Conservation (phyloP, 2,113 vertebrate species). For the Nothocercus julius region DNA sequence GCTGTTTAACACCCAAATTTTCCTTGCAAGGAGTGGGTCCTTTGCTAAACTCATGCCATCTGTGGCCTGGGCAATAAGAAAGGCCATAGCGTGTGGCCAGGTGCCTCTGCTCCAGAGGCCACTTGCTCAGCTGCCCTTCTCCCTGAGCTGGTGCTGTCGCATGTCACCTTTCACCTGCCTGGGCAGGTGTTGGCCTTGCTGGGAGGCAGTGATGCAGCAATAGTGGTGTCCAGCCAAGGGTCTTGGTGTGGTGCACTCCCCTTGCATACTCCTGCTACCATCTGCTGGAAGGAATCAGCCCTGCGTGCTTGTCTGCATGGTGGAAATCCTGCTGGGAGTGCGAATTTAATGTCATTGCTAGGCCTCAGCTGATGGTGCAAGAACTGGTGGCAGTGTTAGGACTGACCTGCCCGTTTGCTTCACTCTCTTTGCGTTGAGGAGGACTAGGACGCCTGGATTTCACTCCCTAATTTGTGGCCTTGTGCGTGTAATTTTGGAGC, state of each 20-base stretch:
- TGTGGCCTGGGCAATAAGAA: background rate
- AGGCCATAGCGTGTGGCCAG: background rate
- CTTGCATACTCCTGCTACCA: conserved; percentile 60
- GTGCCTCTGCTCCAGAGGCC: background rate
- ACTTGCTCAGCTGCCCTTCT: background rate
- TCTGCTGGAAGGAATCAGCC: conserved; percentile 64
- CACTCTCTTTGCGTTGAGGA: background rate
- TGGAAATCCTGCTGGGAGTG: background rate
- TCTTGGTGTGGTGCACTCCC: background rate
- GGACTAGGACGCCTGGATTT: rapidly evolving
- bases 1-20: background rate
- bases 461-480: background rate
- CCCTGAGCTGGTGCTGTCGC: background rate
- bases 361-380: background rate
- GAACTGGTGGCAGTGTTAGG: rapidly evolving
- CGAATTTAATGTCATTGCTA: rapidly evolving
- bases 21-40: rapidly evolving
- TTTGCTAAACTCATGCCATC: background rate
- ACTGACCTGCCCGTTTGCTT: rapidly evolving
- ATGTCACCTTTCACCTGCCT: background rate
- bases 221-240: rapidly evolving
- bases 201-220: background rate
- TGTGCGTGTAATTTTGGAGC: background rate
- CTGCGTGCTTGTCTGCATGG: background rate
- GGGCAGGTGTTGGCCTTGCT: background rate